These are phyloP conservation scores for mouse (Mus musculus) DNA, from an alignment of 2,113 vertebrate genomes.

Conservation along the genomic window DNA sequence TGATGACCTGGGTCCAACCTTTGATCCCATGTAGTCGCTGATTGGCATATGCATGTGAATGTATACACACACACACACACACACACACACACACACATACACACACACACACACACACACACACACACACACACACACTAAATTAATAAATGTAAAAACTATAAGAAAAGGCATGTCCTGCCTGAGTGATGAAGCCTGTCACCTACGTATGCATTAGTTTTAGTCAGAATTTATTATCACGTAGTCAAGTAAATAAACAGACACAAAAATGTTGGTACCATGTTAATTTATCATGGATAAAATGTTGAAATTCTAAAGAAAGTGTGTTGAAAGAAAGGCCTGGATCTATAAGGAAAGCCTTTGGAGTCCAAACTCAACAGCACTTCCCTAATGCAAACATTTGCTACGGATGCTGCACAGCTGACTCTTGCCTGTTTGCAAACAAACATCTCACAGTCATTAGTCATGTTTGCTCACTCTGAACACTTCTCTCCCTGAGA, in stretches of 20 bases:
- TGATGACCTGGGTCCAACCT: neutral
- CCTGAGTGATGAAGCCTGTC: neutral
- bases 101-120: no score
- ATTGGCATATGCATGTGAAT: neutral
- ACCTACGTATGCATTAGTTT: neutral
- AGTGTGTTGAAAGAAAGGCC: neutral
- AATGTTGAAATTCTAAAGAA: constrained; percentile 49
- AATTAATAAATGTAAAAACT: neutral
- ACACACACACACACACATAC: no score
- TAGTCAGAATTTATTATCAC: constrained; percentile 29
- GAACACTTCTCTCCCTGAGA: constrained; percentile 68
- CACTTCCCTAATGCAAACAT: constrained; percentile 39
- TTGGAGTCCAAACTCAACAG: neutral
- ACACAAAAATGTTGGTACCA: neutral
- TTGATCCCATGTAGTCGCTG: neutral
- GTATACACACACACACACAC: neutral
- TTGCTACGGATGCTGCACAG: constrained; percentile 24
- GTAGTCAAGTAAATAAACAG: neutral
- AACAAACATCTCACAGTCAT: constrained; percentile 71
- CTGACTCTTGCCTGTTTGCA: constrained; percentile 60
- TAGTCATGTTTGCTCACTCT: constrained; percentile 61
- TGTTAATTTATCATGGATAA: constrained; percentile 6
- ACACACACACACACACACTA: neutral
- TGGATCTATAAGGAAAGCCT: neutral
- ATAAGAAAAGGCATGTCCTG: neutral